These are phyloP conservation scores for Mesorhabditis spiculigera DNA, from an alignment of 2,888 invertebrate genomes.

Conservation along the genomic window DNA sequence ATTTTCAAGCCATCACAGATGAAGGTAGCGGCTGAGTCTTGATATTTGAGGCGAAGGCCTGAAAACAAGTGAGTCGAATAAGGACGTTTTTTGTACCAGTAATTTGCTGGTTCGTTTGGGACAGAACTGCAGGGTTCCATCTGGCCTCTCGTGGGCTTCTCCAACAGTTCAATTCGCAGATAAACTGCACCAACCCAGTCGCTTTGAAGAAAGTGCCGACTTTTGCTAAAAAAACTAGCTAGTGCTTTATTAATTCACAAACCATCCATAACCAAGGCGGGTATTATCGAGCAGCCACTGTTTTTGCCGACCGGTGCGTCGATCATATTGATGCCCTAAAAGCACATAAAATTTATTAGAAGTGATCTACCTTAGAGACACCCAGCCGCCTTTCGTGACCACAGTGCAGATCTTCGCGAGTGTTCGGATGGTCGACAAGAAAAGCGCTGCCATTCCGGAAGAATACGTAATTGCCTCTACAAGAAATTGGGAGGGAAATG, in stretches of 20 bases:
- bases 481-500: not conserved
- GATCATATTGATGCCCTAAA: too few relatives aligned
- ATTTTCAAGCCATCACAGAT: not conserved
- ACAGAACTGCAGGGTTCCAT: not conserved
- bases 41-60: not conserved
- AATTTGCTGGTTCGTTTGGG: not conserved
- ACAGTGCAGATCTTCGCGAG: not conserved
- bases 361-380: not conserved
- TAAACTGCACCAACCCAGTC: not conserved
- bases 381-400: not conserved
- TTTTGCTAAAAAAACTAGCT: not conserved
- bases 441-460: not conserved
- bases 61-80: not conserved
- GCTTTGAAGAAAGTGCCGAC: slow-evolving; percentile 6
- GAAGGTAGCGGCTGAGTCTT: not conserved
- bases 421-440: not conserved
- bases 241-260: not conserved
- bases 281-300: not conserved
- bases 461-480: not conserved
- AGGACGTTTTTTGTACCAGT: not conserved
- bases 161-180: slow-evolving; percentile 3
- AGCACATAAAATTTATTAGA: not conserved
- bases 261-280: not conserved
- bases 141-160: not conserved
- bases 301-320: too few relatives aligned